Conservation (phyloP, 92 coral and sea anemone species). For the Epizoanthus scotinus region DNA sequence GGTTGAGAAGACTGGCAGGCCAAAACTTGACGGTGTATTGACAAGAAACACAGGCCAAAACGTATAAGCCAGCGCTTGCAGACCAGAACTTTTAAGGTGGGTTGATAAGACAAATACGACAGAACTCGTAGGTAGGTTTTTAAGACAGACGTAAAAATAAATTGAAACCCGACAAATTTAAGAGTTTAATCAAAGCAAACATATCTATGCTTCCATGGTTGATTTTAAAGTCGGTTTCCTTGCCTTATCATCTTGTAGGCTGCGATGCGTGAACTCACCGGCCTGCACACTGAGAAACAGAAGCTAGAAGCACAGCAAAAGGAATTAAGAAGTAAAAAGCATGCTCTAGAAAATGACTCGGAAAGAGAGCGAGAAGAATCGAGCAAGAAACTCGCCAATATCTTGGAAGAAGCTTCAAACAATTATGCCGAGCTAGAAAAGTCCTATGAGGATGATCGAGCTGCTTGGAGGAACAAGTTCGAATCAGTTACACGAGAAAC, state of each 20-base stretch:
- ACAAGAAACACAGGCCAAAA: too few relatives aligned
- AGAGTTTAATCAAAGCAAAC: too few relatives aligned
- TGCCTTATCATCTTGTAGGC: background rate
- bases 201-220: too few relatives aligned
- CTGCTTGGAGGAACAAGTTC: constrained; percentile 70
- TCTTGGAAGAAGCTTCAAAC: constrained; percentile 67
- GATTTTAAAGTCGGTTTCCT: background rate
- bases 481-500: constrained; percentile 64
- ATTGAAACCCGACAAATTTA: too few relatives aligned
- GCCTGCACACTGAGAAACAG: constrained; percentile 41
- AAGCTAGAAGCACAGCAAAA: constrained; percentile 38
- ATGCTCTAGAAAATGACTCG: constrained; percentile 57
- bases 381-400: constrained; percentile 57
- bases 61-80: too few relatives aligned
- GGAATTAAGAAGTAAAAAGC: constrained; percentile 47
- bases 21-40: too few relatives aligned
- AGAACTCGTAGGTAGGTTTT: too few relatives aligned
- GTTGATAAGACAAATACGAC: too few relatives aligned
- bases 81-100: too few relatives aligned
- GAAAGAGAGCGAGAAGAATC: constrained; percentile 58
- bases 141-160: too few relatives aligned
- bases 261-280: constrained; percentile 27
- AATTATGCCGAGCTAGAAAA: constrained; percentile 56
- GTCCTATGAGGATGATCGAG: constrained; percentile 65
- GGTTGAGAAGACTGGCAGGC: too few relatives aligned